Evolutionary conservation across 2,113 vertebrate species (phyloP), one percentile per base, ranked within the genome.

Genomic region (Zosterops pallidus): DNA sequence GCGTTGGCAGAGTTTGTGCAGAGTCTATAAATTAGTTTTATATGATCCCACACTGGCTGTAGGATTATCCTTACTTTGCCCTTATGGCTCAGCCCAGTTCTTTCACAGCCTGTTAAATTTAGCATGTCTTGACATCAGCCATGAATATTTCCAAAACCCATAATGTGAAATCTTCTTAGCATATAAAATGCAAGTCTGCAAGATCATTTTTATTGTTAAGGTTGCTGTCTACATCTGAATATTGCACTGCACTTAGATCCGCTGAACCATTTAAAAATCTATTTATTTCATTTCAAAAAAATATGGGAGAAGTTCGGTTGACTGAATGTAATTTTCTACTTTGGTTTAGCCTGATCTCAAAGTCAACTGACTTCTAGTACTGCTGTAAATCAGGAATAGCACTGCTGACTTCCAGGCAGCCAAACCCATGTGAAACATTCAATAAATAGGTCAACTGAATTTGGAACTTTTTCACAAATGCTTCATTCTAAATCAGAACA

Each of bases 81-180:
- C 76, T 83, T 65, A 77, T n/a, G 89, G 65, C 35, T 81, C 68
- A 88, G 60, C 60, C 63, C 35, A 53, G 53, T 24, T 95, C 57
- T 83, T 92, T 89, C 57, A 87, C 85, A 87, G 63, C n/a, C 20
- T 9, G n/a, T 89, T 94, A 69, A 91, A 84, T 53, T 46, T 44
- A 71, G 39, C 42, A 69, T 71, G 31, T 42, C 53, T 82, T 55
- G 76, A 69, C 68, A 90, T 65, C 77, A 71, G 81, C 74, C 41
- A 57, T 42, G 86, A 93, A 44, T 93, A 82, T 76, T 77, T 93
- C 92, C 77, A 42, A 76, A 93, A 77, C 18, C 33, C 49, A 5
- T 29, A 52, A 53, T 0, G 3, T 35, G 24, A 71, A 65, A 52
- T 79, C 72, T 79, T 71, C 11, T 28, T 22, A 88, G 33, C 35